Conservation (phyloP, 2,113 vertebrate genomes). For the Oryctolagus cuniculus region DNA sequence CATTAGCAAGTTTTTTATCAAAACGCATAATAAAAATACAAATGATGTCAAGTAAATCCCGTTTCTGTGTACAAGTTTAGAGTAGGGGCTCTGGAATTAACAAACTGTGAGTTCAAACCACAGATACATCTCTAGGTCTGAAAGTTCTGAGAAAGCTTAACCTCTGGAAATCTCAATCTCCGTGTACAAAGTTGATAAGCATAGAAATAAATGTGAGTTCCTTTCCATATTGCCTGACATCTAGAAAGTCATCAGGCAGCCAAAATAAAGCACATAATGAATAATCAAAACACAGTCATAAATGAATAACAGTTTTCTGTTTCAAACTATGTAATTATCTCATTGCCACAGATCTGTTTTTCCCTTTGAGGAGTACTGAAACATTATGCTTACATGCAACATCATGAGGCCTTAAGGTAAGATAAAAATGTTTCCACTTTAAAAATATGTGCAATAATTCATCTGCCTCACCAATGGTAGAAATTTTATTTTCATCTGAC, state of each 20-base stretch:
- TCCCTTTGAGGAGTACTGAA: conserved; percentile 62
- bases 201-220: background rate
- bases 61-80: background rate
- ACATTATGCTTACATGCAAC: conserved; percentile 81
- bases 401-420: conserved; percentile 71
- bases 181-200: background rate
- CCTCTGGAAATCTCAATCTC: background rate
- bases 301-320: background rate
- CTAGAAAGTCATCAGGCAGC: background rate
- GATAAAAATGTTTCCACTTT: conserved; percentile 79
- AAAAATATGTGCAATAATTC: conserved; percentile 81
- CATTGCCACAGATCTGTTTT: conserved; percentile 26
- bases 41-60: background rate
- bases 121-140: background rate
- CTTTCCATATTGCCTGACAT: background rate
- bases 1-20: background rate
- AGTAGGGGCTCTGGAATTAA: background rate
- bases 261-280: background rate
- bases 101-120: background rate
- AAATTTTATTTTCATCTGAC: conserved; percentile 83
- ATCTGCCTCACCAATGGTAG: conserved; percentile 72
- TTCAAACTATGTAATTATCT: background rate
- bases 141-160: background rate
- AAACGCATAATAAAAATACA: background rate
- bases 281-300: background rate